Percentiles rank a stretch among this genome's conserved stretches.
Evolutionary conservation across 2,797 vertebrate genomes (phyloP).

Genomic region (Enteromius paludinosus): DNA sequence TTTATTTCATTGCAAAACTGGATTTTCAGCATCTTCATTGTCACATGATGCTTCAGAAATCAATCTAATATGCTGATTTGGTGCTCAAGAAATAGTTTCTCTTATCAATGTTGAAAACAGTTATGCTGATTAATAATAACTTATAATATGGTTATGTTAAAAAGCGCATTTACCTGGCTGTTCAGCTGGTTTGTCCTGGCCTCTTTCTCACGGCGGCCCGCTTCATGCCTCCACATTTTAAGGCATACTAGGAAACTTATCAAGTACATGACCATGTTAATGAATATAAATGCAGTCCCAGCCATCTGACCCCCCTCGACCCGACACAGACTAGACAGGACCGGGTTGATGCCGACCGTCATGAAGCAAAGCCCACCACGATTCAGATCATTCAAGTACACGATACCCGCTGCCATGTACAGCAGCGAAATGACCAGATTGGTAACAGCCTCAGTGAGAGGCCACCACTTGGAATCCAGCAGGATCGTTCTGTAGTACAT

Average conservation of each 20-base stretch:
- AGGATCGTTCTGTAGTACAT: slow-evolving; percentile 84
- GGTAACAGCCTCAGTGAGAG: slow-evolving; percentile 78
- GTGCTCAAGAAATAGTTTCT: not conserved
- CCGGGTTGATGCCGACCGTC: slow-evolving; percentile 74
- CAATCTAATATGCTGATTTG: not conserved
- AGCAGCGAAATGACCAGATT: slow-evolving; percentile 78
- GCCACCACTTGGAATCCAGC: slow-evolving; percentile 83
- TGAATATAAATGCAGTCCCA: slow-evolving; percentile 79
- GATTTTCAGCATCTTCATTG: not conserved
- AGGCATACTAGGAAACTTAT: slow-evolving; percentile 76
- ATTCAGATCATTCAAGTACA: slow-evolving; percentile 82
- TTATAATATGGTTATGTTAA: no score
- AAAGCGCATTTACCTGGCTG: not conserved
- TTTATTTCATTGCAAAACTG: not conserved
- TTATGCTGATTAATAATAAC: no score
- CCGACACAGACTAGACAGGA: slow-evolving; percentile 74
- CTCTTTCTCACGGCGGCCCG: slow-evolving; percentile 52
- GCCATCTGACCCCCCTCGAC: slow-evolving; percentile 81
- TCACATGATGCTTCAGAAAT: not conserved
- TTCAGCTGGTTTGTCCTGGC: slow-evolving; percentile 60
- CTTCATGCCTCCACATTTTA: slow-evolving; percentile 80
- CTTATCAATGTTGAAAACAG: not conserved
- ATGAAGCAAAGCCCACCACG: slow-evolving; percentile 82
- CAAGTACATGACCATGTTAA: slow-evolving; percentile 76
- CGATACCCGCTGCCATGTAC: slow-evolving; percentile 80